Conservation (phyloP, 2,797 vertebrate species). For the Coluber constrictor region DNA sequence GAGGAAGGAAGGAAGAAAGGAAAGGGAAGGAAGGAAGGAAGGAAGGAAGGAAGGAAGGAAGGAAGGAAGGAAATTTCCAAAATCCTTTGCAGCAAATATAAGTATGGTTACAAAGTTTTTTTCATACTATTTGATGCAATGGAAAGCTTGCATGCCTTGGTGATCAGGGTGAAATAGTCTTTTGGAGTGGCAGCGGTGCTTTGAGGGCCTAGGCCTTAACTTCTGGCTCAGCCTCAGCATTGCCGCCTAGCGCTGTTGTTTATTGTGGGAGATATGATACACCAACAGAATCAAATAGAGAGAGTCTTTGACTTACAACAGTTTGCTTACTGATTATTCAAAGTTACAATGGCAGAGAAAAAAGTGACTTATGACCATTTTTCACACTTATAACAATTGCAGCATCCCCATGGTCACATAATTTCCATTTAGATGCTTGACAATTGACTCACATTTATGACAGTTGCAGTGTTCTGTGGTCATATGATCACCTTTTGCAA, state of each 20-base stretch:
- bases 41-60: too few species aligned
- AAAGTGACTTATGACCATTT: background rate
- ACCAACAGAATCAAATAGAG: background rate
- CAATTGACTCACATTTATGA: background rate
- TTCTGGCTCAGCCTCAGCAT: background rate
- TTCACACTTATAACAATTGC: background rate
- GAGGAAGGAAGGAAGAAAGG: too few species aligned
- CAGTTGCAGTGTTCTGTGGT: background rate
- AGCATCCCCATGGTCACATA: background rate
- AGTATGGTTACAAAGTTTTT: background rate
- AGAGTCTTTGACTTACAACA: background rate
- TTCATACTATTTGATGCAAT: background rate
- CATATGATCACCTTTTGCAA: background rate
- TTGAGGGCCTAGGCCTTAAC: background rate
- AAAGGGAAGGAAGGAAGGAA: too few species aligned
- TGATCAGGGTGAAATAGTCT: background rate
- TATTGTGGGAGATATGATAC: background rate
- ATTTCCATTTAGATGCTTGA: background rate
- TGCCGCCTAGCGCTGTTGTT: background rate
- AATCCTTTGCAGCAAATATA: background rate
- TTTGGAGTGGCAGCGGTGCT: background rate
- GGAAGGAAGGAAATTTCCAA: background rate
- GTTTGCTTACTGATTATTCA: background rate
- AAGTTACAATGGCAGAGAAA: background rate
- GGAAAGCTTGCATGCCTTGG: background rate